Evolutionary conservation across 2,113 vertebrate genomes (phyloP).

Genomic region (Deroptyus accipitrinus): DNA sequence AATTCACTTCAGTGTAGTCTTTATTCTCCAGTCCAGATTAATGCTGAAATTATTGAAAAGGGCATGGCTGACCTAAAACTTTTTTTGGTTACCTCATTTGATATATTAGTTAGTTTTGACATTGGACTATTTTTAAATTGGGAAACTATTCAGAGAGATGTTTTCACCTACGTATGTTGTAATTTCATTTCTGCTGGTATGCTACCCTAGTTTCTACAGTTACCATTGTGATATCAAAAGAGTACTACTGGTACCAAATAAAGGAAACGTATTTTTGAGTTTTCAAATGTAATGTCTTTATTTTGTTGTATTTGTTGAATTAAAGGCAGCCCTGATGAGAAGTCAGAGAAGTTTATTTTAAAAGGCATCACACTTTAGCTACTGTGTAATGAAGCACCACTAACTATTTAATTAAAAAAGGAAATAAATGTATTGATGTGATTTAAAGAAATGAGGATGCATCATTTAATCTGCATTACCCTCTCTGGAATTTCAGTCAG

Average conservation of each 20-base stretch:
- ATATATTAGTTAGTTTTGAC: background rate
- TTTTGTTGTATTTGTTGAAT: background rate
- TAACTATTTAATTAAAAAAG: background rate
- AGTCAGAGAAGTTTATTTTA: background rate
- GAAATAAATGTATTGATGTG: background rate
- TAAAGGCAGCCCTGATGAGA: background rate
- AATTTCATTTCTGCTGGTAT: background rate
- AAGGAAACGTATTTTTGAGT: background rate
- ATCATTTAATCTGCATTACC: background rate
- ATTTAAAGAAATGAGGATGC: background rate
- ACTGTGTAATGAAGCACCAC: background rate
- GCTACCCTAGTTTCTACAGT: background rate
- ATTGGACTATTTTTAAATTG: background rate
- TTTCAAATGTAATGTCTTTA: background rate
- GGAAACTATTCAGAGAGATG: background rate
- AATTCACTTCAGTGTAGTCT: background rate
- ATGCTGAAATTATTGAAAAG: background rate
- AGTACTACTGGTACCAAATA: background rate
- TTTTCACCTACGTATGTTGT: background rate
- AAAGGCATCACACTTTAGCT: background rate
- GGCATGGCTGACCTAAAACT: background rate
- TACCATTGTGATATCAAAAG: background rate
- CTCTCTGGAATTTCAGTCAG: background rate
- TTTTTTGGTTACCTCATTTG: background rate
- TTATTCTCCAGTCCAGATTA: background rate